Conservation (phyloP, 2,113 vertebrate genomes). For the Heteronetta atricapilla region DNA sequence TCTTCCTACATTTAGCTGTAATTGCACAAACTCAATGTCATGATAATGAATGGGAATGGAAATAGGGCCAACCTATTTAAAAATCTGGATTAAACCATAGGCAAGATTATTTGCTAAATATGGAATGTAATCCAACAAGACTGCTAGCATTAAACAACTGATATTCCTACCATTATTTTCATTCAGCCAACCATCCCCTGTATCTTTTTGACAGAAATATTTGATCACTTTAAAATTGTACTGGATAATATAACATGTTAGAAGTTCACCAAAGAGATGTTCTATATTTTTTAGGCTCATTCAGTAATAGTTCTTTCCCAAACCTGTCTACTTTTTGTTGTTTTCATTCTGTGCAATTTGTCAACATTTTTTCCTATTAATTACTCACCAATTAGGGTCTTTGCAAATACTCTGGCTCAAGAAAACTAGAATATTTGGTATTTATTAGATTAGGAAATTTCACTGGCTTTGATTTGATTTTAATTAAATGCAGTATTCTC, state of each 20-base stretch:
- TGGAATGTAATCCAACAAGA: neutral
- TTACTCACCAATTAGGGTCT: slow-evolving; percentile 33
- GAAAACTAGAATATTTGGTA: slow-evolving; percentile 47
- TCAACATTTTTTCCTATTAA: slow-evolving; percentile 26
- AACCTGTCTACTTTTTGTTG: neutral
- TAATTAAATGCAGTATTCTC: neutral
- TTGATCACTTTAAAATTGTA: neutral
- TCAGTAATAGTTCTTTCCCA: neutral
- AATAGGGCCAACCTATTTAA: neutral
- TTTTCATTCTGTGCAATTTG: neutral
- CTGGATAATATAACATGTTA: neutral
- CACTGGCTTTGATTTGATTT: slow-evolving; percentile 48
- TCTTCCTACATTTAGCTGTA: neutral
- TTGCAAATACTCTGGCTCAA: slow-evolving; percentile 3
- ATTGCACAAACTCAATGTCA: neutral
- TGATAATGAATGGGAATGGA: neutral
- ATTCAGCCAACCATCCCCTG: neutral
- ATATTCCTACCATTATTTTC: neutral
- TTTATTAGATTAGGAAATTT: slow-evolving; percentile 52
- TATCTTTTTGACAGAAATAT: neutral
- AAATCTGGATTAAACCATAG: neutral
- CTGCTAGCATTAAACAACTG: neutral
- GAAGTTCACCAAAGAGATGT: neutral
- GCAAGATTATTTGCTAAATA: neutral
- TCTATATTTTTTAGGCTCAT: neutral